phyloP scores from a whole-genome alignment of 2,113 vertebrate species.

The Dromiciops gliroides region DNA sequence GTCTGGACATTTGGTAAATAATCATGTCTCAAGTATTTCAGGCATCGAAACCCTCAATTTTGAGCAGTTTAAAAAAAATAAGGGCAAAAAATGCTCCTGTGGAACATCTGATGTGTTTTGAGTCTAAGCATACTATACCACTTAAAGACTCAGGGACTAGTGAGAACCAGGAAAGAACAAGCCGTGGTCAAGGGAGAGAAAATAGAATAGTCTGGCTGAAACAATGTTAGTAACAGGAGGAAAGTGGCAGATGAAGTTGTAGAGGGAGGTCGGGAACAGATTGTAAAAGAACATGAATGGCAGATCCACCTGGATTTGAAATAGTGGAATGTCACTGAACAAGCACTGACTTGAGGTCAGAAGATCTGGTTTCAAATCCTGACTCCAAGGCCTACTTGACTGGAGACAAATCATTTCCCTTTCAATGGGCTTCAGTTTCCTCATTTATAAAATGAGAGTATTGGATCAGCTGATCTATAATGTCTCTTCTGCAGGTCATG shows the following conservation, averaged over 20 bases:
- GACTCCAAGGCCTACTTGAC: background rate
- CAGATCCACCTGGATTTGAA: background rate
- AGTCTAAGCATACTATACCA: slow-evolving; percentile 12
- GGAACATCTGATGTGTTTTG: slow-evolving; percentile 24
- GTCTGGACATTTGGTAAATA: slow-evolving; percentile 1
- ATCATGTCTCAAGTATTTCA: background rate
- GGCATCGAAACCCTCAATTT: background rate
- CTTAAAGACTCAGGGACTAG: slow-evolving; percentile 22
- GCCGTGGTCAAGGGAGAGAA: background rate
- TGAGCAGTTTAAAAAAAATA: slow-evolving; percentile 40
- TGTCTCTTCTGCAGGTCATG: background rate
- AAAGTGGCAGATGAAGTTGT: background rate
- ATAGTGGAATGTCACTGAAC: background rate
- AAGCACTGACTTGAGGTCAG: background rate
- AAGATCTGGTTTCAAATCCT: background rate
- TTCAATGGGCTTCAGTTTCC: background rate
- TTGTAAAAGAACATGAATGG: background rate
- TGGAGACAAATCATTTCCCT: background rate
- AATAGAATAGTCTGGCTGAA: background rate
- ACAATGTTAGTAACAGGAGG: background rate
- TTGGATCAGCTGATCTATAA: background rate
- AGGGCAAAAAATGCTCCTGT: background rate
- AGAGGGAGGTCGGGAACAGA: background rate
- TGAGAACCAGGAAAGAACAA: background rate
- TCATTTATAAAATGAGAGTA: background rate